A percentile compares a stretch with the other conserved stretches of the same genome.
Evolutionary conservation across 2,888 invertebrate species (phyloP).

Genomic region (Pandemis heparana): DNA sequence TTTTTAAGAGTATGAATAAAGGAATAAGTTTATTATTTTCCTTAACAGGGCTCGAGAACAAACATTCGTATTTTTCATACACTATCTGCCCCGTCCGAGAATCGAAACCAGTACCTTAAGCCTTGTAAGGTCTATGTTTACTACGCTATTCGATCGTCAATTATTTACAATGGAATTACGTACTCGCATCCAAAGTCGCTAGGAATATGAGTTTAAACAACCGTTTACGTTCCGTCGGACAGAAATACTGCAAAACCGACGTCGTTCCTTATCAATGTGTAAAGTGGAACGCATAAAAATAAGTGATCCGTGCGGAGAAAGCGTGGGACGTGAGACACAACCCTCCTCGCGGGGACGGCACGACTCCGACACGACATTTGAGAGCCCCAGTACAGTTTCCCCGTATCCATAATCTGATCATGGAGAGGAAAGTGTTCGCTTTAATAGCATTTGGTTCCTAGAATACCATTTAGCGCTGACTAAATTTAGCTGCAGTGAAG

Average conservation of each 20-base stretch:
- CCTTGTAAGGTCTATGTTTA: too few species aligned
- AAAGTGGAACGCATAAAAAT: conserved; percentile 45
- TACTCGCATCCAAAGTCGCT: not conserved
- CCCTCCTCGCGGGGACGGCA: not conserved
- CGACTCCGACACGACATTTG: not conserved
- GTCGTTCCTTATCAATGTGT: conserved; percentile 44
- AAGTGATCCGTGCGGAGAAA: conserved; percentile 41
- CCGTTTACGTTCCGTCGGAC: conserved; percentile 36
- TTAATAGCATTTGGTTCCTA: not conserved
- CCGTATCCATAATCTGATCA: too few species aligned
- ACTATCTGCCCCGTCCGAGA: too few species aligned
- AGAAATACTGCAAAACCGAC: conserved; percentile 35
- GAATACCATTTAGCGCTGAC: not conserved
- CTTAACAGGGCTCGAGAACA: too few species aligned
- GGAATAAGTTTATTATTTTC: too few species aligned
- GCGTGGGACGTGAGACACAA: conserved; percentile 7
- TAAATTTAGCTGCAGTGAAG: too few species aligned
- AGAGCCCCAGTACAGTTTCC: not conserved
- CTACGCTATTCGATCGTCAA: too few species aligned
- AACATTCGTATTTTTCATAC: too few species aligned
- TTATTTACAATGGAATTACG: too few species aligned
- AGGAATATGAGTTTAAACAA: conserved; percentile 37
- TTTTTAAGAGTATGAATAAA: too few species aligned
- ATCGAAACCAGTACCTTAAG: too few species aligned
- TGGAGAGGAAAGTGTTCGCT: not conserved